Percentiles rank a stretch among this genome's conserved stretches.
phyloP scores from a whole-genome alignment of 2,797 vertebrate species.

The Melanitta fusca region DNA sequence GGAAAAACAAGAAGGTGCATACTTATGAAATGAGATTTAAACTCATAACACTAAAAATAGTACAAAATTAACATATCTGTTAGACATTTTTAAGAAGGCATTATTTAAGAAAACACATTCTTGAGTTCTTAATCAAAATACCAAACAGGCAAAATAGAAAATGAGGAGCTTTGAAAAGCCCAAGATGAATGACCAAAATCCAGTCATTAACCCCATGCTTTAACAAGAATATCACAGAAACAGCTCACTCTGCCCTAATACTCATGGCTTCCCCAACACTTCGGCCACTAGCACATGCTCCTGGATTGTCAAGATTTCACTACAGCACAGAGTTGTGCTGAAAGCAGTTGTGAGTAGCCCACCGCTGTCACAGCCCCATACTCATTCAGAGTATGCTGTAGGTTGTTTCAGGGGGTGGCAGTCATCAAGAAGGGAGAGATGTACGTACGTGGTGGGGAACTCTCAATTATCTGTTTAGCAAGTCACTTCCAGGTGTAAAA shows the following conservation, averaged over 20 bases:
- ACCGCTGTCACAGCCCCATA: background rate
- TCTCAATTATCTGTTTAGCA: slow-evolving; percentile 32
- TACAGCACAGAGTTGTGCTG: background rate
- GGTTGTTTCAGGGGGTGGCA: background rate
- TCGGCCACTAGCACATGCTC: background rate
- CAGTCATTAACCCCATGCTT: background rate
- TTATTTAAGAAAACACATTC: background rate
- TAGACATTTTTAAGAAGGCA: background rate
- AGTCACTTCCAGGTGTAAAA: slow-evolving; percentile 7
- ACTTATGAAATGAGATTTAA: background rate
- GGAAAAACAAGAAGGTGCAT: background rate
- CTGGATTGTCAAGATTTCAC: background rate
- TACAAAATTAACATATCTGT: background rate
- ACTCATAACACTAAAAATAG: background rate
- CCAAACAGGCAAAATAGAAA: background rate
- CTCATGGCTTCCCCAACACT: background rate
- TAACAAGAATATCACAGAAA: background rate
- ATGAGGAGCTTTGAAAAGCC: background rate
- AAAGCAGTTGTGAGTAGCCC: background rate
- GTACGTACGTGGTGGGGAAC: background rate
- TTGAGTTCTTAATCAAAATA: background rate
- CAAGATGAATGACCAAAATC: background rate
- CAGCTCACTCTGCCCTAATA: rapidly evolving
- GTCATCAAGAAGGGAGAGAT: background rate
- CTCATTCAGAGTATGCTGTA: background rate